These are phyloP conservation scores for Aphis craccivora DNA, from an alignment of 1,140 invertebrate species.

Conservation along the genomic window DNA sequence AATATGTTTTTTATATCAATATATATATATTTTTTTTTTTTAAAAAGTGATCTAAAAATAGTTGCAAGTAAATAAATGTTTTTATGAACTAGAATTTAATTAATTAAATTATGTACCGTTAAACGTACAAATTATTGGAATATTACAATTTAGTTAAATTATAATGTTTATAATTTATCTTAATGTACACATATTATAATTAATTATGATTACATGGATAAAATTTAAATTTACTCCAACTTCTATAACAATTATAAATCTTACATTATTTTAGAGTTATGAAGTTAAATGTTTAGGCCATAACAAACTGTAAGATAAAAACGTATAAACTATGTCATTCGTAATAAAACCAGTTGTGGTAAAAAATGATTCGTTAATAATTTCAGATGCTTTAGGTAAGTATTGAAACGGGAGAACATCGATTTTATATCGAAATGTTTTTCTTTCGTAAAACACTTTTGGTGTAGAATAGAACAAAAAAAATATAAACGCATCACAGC, in stretches of 20 bases:
- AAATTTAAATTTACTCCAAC: background rate
- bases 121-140: background rate
- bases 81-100: background rate
- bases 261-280: background rate
- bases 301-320: background rate
- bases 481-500: background rate
- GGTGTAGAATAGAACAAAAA: background rate
- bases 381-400: background rate
- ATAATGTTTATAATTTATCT: background rate
- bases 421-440: background rate
- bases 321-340: background rate
- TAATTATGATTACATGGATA: background rate
- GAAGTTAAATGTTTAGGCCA: background rate
- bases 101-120: background rate
- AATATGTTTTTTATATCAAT: too few relatives aligned
- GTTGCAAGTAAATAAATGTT: background rate
- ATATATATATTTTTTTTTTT: too few relatives aligned
- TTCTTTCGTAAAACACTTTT: background rate
- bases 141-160: background rate
- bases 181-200: background rate
- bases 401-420: background rate
- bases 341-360: background rate
- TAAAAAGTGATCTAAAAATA: background rate
- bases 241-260: background rate
- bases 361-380: background rate